Evolutionary conservation across 2,113 vertebrate species (phyloP).

Genomic region (Chrysochloris asiatica): DNA sequence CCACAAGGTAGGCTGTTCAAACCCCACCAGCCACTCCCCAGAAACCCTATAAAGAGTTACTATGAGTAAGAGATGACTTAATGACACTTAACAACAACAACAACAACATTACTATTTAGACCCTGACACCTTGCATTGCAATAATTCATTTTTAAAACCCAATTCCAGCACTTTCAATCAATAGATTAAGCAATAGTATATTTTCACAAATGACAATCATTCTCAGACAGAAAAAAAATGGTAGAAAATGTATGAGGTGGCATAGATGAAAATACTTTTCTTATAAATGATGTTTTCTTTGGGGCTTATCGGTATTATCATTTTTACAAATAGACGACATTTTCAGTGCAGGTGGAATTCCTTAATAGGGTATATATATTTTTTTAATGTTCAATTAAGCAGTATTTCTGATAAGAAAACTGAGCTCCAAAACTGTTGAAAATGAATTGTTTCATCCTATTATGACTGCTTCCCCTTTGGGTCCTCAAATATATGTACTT

Average conservation of each 20-base stretch:
- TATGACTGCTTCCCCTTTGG: background rate
- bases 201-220: background rate
- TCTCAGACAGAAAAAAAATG: background rate
- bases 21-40: too few species aligned
- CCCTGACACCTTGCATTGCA: background rate
- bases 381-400: conserved; percentile 12
- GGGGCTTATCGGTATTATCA: background rate
- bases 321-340: conserved; percentile 12
- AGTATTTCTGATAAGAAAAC: conserved; percentile 19
- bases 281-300: conserved; percentile 10
- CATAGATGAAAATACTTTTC: background rate
- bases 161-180: conserved; percentile 26
- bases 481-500: background rate
- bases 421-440: background rate
- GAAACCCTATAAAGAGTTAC: too few species aligned
- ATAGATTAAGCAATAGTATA: background rate
- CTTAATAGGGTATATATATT: background rate
- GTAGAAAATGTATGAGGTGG: background rate
- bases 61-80: too few species aligned
- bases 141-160: conserved; percentile 6
- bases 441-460: conserved; percentile 16
- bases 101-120: background rate
- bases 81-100: too few species aligned
- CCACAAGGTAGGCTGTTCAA: too few species aligned
- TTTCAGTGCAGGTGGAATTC: background rate